Evolutionary conservation across 2,797 vertebrate genomes (phyloP).

Genomic region (Clamator glandarius): DNA sequence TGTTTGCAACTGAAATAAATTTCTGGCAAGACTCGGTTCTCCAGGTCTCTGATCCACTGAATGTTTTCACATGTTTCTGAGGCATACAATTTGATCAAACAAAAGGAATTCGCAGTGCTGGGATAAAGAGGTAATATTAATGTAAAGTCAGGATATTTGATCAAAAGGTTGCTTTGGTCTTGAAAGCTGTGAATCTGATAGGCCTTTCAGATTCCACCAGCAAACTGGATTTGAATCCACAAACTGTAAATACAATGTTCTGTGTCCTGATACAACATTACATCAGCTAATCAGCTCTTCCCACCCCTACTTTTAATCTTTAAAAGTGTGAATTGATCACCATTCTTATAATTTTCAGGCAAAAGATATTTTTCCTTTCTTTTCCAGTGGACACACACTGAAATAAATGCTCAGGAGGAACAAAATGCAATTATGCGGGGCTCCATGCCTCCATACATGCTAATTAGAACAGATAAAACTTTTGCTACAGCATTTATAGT

Average conservation of each 20-base stretch:
- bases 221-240: neutral
- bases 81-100: neutral
- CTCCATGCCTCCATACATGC: slow-evolving; percentile 57
- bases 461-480: slow-evolving; percentile 74
- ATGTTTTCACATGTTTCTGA: neutral
- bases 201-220: neutral
- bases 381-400: slow-evolving; percentile 23
- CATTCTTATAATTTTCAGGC: slow-evolving; percentile 6
- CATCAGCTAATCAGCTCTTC: neutral
- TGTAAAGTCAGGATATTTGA: neutral
- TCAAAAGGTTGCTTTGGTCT: neutral
- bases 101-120: neutral
- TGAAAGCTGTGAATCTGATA: neutral
- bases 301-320: neutral
- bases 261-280: neutral
- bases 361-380: neutral
- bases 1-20: neutral
- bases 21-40: neutral
- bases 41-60: neutral
- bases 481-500: slow-evolving; percentile 27
- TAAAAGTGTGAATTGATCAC: slow-evolving; percentile 10
- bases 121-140: neutral
- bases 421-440: slow-evolving; percentile 55
- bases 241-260: neutral
- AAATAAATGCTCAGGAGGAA: slow-evolving; percentile 69